Percentiles rank a stretch among this genome's conserved stretches.
phyloP scores from a whole-genome alignment of 2,113 vertebrate species.

The Neogobius melanostomus region DNA sequence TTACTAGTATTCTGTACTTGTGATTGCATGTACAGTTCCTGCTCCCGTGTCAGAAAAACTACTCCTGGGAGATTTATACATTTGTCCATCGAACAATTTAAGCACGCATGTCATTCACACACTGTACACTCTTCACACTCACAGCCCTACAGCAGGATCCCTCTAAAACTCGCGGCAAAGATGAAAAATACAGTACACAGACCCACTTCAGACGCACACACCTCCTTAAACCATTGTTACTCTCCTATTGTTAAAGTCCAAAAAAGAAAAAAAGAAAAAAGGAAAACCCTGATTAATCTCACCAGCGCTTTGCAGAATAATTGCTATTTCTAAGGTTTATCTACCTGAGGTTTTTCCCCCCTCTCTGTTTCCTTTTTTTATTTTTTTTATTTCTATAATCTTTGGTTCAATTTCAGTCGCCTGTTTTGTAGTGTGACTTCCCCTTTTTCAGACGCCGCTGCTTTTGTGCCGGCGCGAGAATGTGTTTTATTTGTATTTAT shows the following conservation, averaged over 20 bases:
- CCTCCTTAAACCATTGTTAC: conserved; percentile 16
- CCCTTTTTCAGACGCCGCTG: conserved; percentile 46
- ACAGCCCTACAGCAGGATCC: not conserved
- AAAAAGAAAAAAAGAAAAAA: conserved; percentile 24
- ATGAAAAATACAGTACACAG: conserved; percentile 12
- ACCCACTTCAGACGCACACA: not conserved
- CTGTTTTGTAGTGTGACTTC: conserved; percentile 55
- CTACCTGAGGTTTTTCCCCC: conserved; percentile 54
- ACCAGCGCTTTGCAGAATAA: conserved; percentile 5
- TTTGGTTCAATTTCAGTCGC: conserved; percentile 53
- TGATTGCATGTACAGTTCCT: too few relatives aligned
- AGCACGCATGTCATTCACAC: too few relatives aligned
- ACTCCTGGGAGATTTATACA: too few relatives aligned
- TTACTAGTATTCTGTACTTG: too few relatives aligned
- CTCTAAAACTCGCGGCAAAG: conserved; percentile 14
- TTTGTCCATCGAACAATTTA: too few relatives aligned
- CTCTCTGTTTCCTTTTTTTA: not conserved
- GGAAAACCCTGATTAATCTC: conserved; percentile 42
- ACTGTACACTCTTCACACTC: too few relatives aligned
- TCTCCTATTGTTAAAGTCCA: conserved; percentile 37
- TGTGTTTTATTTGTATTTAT: conserved; percentile 77
- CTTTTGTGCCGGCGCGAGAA: conserved; percentile 60
- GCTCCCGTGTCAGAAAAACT: too few relatives aligned
- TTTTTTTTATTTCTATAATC: conserved; percentile 49
- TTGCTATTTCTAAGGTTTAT: conserved; percentile 35